A percentile compares a stretch with the other conserved stretches of the same genome.
Conservation (phyloP, 2,888 invertebrate genomes). For the Heliconius charithonia region DNA sequence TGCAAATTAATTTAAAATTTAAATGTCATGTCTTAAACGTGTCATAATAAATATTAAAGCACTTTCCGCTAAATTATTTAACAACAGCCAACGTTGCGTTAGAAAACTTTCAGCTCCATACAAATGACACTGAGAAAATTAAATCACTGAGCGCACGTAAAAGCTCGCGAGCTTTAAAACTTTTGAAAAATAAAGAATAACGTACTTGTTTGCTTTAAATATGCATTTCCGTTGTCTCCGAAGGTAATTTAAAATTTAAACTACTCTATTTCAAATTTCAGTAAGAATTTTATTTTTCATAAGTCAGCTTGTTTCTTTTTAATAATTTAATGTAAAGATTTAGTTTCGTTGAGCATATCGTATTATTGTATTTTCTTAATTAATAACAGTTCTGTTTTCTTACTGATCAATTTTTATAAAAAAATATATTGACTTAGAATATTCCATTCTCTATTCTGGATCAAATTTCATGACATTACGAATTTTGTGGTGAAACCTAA, state of each 20-base stretch:
- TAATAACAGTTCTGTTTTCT: neutral
- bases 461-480: neutral
- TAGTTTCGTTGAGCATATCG: neutral
- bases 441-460: neutral
- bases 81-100: neutral
- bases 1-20: neutral
- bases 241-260: conserved; percentile 29
- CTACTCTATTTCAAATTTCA: conserved; percentile 17
- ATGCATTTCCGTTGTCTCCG: conserved; percentile 28
- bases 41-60: conserved; percentile 13
- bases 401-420: neutral
- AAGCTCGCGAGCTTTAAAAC: conserved; percentile 22
- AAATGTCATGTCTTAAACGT: neutral
- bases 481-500: neutral
- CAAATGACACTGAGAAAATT: conserved; percentile 23
- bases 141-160: conserved; percentile 26
- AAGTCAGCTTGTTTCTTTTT: neutral
- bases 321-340: neutral
- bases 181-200: conserved; percentile 21
- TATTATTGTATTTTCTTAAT: neutral
- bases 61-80: conserved; percentile 10
- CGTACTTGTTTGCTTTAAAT: conserved; percentile 23
- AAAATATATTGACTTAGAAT: too few relatives aligned
- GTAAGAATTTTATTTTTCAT: conserved; percentile 11
- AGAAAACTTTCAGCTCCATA: conserved; percentile 15